These are phyloP conservation scores for Palloptera scutellata DNA, from an alignment of 2,888 invertebrate genomes.

Conservation along the genomic window DNA sequence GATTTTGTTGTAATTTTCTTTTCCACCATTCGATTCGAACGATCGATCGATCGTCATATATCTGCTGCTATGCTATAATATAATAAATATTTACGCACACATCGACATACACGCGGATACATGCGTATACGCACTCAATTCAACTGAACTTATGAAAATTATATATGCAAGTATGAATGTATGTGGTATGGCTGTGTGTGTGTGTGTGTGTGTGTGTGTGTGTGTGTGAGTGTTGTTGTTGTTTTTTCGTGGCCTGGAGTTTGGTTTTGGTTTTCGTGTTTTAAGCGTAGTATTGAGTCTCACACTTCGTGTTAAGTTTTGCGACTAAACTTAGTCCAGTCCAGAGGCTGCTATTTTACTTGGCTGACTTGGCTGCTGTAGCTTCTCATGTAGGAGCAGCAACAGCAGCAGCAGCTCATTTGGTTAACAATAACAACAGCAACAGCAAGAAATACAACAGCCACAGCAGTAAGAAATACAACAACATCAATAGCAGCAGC, in stretches of 20 bases:
- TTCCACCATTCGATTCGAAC: conserved; percentile 12
- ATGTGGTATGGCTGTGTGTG: conserved; percentile 3
- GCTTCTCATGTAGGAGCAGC: conserved; percentile 1
- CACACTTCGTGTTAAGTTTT: conserved; percentile 38
- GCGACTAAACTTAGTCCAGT: conserved; percentile 39
- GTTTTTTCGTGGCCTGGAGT: no score
- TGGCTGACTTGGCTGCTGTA: conserved; percentile 17
- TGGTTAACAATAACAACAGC: conserved; percentile 37
- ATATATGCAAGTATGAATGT: conserved; percentile 2
- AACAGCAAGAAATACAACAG: neutral
- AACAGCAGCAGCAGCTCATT: conserved; percentile 34
- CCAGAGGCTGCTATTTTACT: conserved; percentile 10
- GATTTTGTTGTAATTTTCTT: no score
- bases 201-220: neutral
- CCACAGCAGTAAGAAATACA: neutral
- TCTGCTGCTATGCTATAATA: neutral
- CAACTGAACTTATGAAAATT: conserved; percentile 4
- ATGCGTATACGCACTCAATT: conserved; percentile 5
- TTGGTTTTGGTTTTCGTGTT: no score
- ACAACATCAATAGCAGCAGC: conserved; percentile 8
- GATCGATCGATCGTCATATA: conserved; percentile 12
- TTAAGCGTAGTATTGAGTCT: conserved; percentile 25
- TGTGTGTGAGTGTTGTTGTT: no score
- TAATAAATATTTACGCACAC: conserved; percentile 5
- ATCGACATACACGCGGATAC: neutral